Base-by-base conservation (phyloP, 2,797 vertebrate genomes). In the Dromococcyx pavoninus region DNA sequence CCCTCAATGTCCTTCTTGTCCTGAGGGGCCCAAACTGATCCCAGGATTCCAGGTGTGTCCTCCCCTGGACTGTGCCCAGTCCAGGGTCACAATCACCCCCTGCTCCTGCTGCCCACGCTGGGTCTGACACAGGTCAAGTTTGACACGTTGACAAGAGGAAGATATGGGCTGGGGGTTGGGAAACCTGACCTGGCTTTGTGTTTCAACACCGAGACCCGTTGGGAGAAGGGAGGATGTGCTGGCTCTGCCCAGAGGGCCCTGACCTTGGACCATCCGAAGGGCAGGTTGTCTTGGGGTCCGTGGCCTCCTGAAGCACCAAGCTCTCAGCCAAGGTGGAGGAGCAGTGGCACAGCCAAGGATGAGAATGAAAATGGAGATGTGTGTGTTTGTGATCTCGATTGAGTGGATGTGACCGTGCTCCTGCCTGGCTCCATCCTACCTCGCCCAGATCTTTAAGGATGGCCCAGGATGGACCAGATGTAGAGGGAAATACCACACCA, bases 241-340 rank as follows among this genome's bases (percentile, higher is more conserved):
- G 33, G 48, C n/a, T 46, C 54, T 73, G 43, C 35, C 32, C 18
- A 1, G n/a, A 61, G 43, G 37, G n/a, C 35, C 48, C 21, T 10
- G 37, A 19, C 37, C 41, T 39, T 32, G 48, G 25, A 18, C 24
- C 21, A 1, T 2, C 0, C 2, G 6, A 25, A 28, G 70, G 23
- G 12, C 61, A 28, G 66, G 76, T 37, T 44, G 15, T 39, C 58
- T 28, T 56, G 39, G 46, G 30, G n/a, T 10, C 23, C 0, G 0
- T 12, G 53, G 39, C 30, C 32, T 70, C 71, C 83, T 1, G 4
- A 5, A 58, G 15, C 21, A 4, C 25, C 23, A 48, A 11, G 44
- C 28, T 11, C 16, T 53, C 44, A 18, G 18, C 5, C 41, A 3
- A 32, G 37, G 25, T 7, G 11, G 24, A 46, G 0, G 1, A 32